A percentile compares a stretch with the other conserved stretches of the same genome.
phyloP scores from a whole-genome alignment of 2,113 vertebrate species.

The Cervus canadensis region DNA sequence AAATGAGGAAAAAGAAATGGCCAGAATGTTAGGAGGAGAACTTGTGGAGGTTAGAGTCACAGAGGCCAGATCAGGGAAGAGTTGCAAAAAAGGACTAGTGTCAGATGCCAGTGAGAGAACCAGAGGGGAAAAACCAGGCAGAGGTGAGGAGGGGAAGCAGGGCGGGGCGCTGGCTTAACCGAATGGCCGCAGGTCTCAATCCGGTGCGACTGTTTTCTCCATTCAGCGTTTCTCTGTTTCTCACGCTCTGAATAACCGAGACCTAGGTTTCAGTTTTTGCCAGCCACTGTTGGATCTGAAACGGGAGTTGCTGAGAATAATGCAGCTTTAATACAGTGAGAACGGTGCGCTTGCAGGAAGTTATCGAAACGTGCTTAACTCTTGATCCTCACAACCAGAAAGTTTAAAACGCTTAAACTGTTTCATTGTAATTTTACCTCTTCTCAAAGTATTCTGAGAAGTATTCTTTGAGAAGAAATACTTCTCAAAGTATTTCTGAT shows the following conservation, averaged over 20 bases:
- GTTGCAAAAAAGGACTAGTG: neutral
- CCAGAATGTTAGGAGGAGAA: neutral
- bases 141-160: rapidly evolving
- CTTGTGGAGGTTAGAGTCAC: neutral
- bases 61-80: neutral
- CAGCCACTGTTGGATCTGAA: neutral
- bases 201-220: rapidly evolving
- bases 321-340: neutral
- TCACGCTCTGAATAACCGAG: neutral
- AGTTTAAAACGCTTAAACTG: conserved; percentile 1
- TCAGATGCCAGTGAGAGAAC: rapidly evolving
- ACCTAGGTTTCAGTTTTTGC: neutral
- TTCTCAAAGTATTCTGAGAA: conserved; percentile 51
- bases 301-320: conserved; percentile 37
- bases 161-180: rapidly evolving
- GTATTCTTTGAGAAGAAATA: too few species aligned
- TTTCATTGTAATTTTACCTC: conserved; percentile 48
- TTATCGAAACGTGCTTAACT: conserved; percentile 32
- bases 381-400: conserved; percentile 27
- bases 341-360: conserved; percentile 41
- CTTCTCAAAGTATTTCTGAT: neutral
- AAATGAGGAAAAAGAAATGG: neutral
- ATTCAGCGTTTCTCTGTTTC: neutral
- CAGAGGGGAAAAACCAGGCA: neutral
- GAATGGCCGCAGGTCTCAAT: neutral